phyloP scores from a whole-genome alignment of 1,140 invertebrate species.

The Meloidogyne floridensis region DNA sequence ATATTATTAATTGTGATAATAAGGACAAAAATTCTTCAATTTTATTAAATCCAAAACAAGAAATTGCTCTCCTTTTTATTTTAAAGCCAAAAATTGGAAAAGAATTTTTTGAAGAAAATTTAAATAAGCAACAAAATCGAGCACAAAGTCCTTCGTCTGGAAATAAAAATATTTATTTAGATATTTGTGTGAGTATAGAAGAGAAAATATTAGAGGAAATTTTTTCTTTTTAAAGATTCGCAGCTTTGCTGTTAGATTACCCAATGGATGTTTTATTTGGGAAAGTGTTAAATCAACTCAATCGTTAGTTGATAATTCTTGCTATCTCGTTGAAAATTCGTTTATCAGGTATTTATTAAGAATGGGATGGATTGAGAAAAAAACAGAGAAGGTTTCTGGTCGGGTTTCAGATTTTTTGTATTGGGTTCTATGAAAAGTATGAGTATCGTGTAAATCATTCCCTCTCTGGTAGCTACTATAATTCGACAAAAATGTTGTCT shows the following conservation, averaged over 20 bases:
- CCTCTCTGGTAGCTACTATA: no score
- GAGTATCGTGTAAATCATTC: no score
- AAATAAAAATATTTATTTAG: slow-evolving; percentile 10
- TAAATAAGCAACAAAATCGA: neutral
- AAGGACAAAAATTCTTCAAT: neutral
- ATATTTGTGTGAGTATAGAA: neutral
- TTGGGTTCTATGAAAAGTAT: no score
- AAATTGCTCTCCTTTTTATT: neutral
- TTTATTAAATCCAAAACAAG: neutral
- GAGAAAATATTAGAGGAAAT: no score
- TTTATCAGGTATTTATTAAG: neutral
- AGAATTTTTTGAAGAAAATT: neutral
- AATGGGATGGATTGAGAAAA: no score
- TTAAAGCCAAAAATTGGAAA: neutral
- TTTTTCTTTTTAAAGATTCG: neutral
- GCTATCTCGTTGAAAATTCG: neutral
- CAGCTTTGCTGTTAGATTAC: neutral
- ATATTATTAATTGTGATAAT: neutral
- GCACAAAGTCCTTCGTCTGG: neutral
- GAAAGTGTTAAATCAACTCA: neutral
- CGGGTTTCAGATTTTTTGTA: no score
- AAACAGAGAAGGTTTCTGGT: no score
- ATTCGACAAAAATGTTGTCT: no score
- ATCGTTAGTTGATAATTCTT: neutral
- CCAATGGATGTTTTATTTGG: neutral